Conservation (phyloP, 1,140 invertebrate species). For the Oreohelix idahoensis region DNA sequence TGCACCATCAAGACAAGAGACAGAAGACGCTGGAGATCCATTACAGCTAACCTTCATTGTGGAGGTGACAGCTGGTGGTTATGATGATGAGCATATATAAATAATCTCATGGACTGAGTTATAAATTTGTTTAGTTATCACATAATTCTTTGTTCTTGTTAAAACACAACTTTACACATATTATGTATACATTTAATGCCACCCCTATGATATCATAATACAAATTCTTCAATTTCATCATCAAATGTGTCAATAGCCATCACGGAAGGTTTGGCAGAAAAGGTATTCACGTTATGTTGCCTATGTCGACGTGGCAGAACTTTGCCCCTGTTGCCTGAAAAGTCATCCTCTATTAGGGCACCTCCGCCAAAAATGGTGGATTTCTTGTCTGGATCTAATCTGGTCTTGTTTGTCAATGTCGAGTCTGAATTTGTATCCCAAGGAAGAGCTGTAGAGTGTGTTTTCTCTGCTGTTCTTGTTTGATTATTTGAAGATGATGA, state of each 20-base stretch:
- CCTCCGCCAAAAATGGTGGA: slow-evolving; percentile 51
- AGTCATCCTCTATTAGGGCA: slow-evolving; percentile 53
- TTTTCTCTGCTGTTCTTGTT: slow-evolving; percentile 19
- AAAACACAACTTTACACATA: too few species aligned
- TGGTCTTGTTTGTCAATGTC: slow-evolving; percentile 19
- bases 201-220: slow-evolving; percentile 56
- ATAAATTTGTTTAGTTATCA: too few species aligned
- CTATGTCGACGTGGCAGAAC: slow-evolving; percentile 52
- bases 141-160: too few species aligned
- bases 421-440: slow-evolving; percentile 45
- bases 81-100: too few species aligned
- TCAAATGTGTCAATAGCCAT: slow-evolving; percentile 55
- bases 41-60: too few species aligned
- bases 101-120: too few species aligned
- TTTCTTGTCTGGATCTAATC: slow-evolving; percentile 33
- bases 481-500: neutral
- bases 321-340: slow-evolving; percentile 40
- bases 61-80: too few species aligned
- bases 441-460: slow-evolving; percentile 43
- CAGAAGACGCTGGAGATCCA: too few species aligned
- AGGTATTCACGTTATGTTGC: slow-evolving; percentile 48
- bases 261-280: slow-evolving; percentile 55
- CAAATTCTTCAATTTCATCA: slow-evolving; percentile 64
- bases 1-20: too few species aligned
- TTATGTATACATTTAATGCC: neutral